phyloP scores from a whole-genome alignment of 2,113 vertebrate species.

The Capreolus pygargus region DNA sequence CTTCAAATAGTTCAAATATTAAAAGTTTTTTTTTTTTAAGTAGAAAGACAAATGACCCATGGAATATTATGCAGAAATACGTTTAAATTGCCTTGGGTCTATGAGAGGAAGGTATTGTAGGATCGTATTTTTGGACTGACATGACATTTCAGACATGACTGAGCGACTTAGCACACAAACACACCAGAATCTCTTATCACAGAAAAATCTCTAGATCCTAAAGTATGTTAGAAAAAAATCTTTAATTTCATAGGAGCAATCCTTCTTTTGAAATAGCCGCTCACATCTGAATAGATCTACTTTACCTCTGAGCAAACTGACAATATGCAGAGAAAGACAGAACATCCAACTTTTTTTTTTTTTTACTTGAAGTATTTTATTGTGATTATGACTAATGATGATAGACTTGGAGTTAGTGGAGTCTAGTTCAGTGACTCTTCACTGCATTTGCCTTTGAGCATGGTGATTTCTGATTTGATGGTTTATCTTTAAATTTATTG shows the following conservation, averaged over 20 bases:
- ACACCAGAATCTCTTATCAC: neutral
- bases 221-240: neutral
- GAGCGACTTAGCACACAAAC: neutral
- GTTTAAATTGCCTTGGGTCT: neutral
- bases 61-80: neutral
- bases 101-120: neutral
- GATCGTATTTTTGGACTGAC: neutral
- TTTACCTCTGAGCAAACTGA: neutral
- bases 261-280: constrained; percentile 31
- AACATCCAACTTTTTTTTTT: neutral
- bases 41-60: neutral
- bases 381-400: neutral
- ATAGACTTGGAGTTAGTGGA: neutral
- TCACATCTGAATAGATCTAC: constrained; percentile 39
- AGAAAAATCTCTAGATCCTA: constrained; percentile 7
- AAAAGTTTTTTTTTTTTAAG: neutral
- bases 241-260: neutral
- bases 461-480: neutral
- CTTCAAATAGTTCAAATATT: neutral
- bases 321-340: neutral
- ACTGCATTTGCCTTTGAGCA: neutral
- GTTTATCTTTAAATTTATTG: neutral
- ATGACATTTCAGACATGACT: neutral
- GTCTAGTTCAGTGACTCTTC: neutral
- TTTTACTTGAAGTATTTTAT: neutral